phyloP scores from a whole-genome alignment of 2,797 vertebrate species.

The Bucorvus abyssinicus region DNA sequence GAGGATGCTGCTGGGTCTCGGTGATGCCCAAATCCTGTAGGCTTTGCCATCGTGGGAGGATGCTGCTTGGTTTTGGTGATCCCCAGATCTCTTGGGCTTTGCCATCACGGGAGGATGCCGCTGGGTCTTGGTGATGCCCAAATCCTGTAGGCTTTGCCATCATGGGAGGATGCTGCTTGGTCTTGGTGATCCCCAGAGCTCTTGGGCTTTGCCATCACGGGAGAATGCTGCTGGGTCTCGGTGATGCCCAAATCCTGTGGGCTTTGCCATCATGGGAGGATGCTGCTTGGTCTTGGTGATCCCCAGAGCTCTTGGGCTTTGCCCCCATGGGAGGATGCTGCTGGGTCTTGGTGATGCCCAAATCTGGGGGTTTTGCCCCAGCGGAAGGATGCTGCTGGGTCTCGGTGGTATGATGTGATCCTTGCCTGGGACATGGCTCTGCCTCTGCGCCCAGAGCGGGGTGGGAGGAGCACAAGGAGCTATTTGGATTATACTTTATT shows the following conservation, averaged over 20 bases:
- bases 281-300: too few species aligned
- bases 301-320: too few species aligned
- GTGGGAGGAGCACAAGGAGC: not conserved
- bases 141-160: not conserved
- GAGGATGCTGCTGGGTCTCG: not conserved
- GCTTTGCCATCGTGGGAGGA: not conserved
- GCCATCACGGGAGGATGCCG: not conserved
- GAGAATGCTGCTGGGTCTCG: accelerated
- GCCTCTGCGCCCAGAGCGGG: not conserved
- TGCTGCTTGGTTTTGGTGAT: not conserved
- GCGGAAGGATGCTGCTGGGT: not conserved
- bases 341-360: not conserved
- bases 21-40: not conserved
- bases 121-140: not conserved
- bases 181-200: not conserved
- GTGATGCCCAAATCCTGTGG: not conserved
- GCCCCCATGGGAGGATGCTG: too few species aligned
- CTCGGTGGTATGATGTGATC: too few species aligned
- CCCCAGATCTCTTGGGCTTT: not conserved
- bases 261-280: not conserved
- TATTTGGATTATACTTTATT: not conserved
- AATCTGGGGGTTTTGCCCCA: too few species aligned
- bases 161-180: not conserved
- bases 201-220: too few species aligned
- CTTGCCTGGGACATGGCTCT: accelerated